phyloP scores from a whole-genome alignment of 2,113 vertebrate species.

The Chloropsis hardwickii region DNA sequence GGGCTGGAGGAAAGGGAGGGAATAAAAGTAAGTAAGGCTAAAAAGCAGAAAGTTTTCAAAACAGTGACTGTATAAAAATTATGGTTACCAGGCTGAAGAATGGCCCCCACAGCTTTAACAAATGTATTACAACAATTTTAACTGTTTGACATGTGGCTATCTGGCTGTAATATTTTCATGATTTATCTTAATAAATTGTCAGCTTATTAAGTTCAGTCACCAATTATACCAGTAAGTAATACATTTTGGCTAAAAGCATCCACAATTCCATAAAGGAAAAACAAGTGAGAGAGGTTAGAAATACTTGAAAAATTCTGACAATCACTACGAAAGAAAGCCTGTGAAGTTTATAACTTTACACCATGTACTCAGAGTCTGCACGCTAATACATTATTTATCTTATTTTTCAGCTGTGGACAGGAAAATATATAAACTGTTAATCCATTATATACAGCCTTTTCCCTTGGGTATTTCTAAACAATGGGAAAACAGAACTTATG shows the following conservation, averaged over 20 bases:
- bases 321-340: neutral
- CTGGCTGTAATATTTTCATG: neutral
- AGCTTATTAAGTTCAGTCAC: neutral
- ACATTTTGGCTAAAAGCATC: neutral
- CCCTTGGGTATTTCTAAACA: constrained; percentile 9
- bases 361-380: neutral
- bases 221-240: neutral
- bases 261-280: neutral
- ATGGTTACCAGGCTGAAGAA: neutral
- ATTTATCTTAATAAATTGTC: neutral
- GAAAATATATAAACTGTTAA: constrained; percentile 24
- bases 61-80: neutral
- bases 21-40: neutral
- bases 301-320: neutral
- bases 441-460: neutral
- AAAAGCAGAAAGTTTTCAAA: neutral
- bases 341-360: neutral
- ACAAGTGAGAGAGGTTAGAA: neutral
- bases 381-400: neutral
- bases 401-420: neutral
- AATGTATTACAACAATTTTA: neutral
- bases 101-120: neutral
- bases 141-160: neutral
- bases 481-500: neutral
- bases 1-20: neutral